Base-by-base conservation (phyloP, 2,888 invertebrate species). In the Crocallis elinguaria region DNA sequence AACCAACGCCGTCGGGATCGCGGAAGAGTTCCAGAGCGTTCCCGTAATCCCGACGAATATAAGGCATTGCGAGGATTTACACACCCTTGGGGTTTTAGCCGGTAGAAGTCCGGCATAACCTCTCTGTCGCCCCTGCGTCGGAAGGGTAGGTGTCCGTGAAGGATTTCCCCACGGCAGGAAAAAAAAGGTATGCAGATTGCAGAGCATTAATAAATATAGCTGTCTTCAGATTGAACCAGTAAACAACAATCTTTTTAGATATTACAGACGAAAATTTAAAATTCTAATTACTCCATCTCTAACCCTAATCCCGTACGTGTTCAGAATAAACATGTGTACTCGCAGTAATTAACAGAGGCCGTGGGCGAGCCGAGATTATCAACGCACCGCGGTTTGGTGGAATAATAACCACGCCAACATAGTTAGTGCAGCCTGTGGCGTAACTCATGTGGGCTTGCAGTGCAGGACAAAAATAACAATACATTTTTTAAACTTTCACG, bases 351-450 rank as follows among this genome's bases (percentile, higher is more conserved):
- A 67, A 71, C 60, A 54, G 55, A 55, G 30, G n/a, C 66, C 57
- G 77, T 76, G 67, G 77, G 73, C 52, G 66, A 46, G 61, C 49
- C 49, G 25, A 57, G 66, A 67, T 73, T 69, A 71, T 71, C 72
- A 60, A 60, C 69, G 69, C 72, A 71, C 65, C 19, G 77, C 78
- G 73, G n/a, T n/a, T n/a, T n/a, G n/a, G 79, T 76, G 76, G 76
- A 78, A 79, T 79, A 79, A 76, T 77, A 75, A 75, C 69, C 58
- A 73, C 75, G 72, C 77, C 72, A 60, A 67, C 67, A 62, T 62
- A 35, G 42, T 17, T 7, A 19, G 16, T 9, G 45, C 7, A 17
- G 38, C 38, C 49, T 51, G 66, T 64, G 62, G 62, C 16, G 19
- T 14, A 23, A 32, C 32, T 13, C 66, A 49, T 23, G 58, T 21